phyloP scores from a whole-genome alignment of 2,113 vertebrate genomes.

The Gambusia holbrooki region DNA sequence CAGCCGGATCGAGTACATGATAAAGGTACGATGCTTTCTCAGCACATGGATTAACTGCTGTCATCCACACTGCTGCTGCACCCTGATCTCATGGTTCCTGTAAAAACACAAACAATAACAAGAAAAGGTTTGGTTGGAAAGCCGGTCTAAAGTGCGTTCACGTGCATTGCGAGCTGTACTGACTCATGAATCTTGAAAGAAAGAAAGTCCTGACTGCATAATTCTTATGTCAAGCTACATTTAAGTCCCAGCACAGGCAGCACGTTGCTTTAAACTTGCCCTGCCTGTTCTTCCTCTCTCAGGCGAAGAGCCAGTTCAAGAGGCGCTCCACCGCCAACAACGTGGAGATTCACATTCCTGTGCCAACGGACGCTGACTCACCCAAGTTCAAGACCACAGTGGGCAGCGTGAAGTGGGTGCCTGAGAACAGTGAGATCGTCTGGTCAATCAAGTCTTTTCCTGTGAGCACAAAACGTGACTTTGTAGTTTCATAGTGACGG shows the following conservation, averaged over 20 bases:
- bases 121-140: not conserved
- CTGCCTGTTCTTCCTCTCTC: constrained; percentile 42
- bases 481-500: constrained; percentile 15
- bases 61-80: not conserved
- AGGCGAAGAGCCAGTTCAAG: constrained; percentile 99
- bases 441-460: constrained; percentile 99
- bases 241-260: not conserved
- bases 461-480: constrained; percentile 75
- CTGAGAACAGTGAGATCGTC: constrained; percentile 97
- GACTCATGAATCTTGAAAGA: not conserved
- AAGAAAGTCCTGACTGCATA: not conserved
- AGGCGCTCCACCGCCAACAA: constrained; percentile 97
- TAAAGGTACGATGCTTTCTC: constrained; percentile 84
- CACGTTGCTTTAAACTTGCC: constrained; percentile 22
- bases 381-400: constrained; percentile 99
- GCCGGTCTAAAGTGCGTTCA: not conserved
- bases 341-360: constrained; percentile 98
- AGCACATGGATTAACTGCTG: not conserved
- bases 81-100: not conserved
- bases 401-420: constrained; percentile 98
- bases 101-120: not conserved
- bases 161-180: not conserved
- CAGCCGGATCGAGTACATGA: constrained; percentile 99
- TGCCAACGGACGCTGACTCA: constrained; percentile 95
- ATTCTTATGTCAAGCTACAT: not conserved